A percentile compares a stretch with the other conserved stretches of the same genome.
These are phyloP conservation scores for Silurus meridionalis DNA, from an alignment of 2,113 vertebrate genomes.

Conservation along the genomic window DNA sequence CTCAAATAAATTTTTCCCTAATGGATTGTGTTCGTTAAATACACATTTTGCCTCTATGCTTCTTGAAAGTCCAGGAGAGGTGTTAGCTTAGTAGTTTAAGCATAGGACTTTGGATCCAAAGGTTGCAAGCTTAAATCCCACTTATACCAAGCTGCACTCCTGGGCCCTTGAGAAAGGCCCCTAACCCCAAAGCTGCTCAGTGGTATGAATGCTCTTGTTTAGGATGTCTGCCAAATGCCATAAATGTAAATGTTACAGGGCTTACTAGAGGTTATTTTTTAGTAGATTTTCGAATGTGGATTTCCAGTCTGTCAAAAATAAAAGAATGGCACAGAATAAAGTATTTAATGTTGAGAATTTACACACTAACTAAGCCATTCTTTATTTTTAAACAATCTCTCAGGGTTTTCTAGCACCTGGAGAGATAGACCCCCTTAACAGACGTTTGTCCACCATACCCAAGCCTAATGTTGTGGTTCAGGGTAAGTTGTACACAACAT, in stretches of 20 bases:
- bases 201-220: too few species aligned
- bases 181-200: too few species aligned
- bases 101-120: too few species aligned
- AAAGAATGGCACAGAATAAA: neutral
- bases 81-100: too few species aligned
- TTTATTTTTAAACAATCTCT: conserved; percentile 12
- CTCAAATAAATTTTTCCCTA: neutral
- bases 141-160: too few species aligned
- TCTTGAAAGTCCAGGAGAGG: neutral
- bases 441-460: conserved; percentile 86
- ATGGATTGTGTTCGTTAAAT: neutral
- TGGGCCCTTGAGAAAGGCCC: too few species aligned
- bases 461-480: conserved; percentile 95
- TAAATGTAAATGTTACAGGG: too few species aligned
- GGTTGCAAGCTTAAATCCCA: too few species aligned
- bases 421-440: conserved; percentile 93
- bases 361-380: neutral
- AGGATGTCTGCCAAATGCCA: too few species aligned
- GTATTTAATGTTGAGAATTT: neutral
- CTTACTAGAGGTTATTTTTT: too few species aligned
- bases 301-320: neutral
- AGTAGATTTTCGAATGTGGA: neutral
- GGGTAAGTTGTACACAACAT: conserved; percentile 71
- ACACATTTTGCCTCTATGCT: neutral
- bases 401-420: conserved; percentile 94